Base-by-base conservation (phyloP, 2,797 vertebrate species). In the Fundulus diaphanus region DNA sequence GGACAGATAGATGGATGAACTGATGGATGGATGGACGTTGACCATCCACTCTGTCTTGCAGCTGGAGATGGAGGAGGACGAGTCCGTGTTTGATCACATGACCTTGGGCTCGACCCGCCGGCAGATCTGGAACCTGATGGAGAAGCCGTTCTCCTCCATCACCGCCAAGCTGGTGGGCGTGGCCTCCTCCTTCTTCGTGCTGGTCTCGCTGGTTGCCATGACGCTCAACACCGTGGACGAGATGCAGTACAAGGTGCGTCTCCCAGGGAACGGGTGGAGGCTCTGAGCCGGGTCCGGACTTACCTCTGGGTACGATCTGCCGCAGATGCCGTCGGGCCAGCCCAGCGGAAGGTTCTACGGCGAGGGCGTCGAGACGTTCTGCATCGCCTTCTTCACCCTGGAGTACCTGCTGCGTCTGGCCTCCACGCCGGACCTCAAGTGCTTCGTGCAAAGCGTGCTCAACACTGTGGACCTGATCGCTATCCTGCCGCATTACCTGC, bases 181-280 rank as follows among this genome's bases (percentile, higher is more conserved):
- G 31, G 93, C 96, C 79, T 98, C 97, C 77, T 98, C 97, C 83
- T 91, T 97, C 66, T 97, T 98, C 0, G 98, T 99, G 65, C 93
- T 99, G 63, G 76, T 98, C 71, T 99, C 98, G 0, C 95, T 99
- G 42, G 96, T 98, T 18, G 95, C 96, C 13, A 96, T 99, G 95
- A 97, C 96, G 0, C 95, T 99, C 74, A 97, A 97, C 89, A 99
- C 97, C 0, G 97, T 99, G 72, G 97, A 98, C 70, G 97, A 99
- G 88, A 96, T 98, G 97, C 97, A 97, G 80, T 94, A 95, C 31
- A 87, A 89, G 86, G 92, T 91, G 59, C 68, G 70, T 44, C 51
- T 70, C 3, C 24, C 20, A 40, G 35, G 61, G 27, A 63, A 24
- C 59, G 7, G 8, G 9, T 49, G 20, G 12, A 49, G 20, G 48